A percentile compares a stretch with the other conserved stretches of the same genome.
These are phyloP conservation scores for Synodontis membranacea DNA, from an alignment of 2,113 vertebrate species.

Conservation along the genomic window DNA sequence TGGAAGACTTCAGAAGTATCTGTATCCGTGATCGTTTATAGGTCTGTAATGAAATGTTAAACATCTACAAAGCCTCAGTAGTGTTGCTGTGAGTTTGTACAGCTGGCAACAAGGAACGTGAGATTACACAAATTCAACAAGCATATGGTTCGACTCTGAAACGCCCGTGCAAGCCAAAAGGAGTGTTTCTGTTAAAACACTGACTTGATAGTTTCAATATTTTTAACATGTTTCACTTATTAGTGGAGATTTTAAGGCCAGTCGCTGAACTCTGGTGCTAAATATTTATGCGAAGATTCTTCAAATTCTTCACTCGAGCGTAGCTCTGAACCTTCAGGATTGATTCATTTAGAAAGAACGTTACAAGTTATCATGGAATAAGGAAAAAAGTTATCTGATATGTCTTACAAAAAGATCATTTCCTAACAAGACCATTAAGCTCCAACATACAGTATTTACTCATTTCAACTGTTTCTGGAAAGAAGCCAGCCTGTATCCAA, in stretches of 20 bases:
- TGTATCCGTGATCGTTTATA: not conserved
- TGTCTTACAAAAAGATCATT: not conserved
- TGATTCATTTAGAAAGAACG: not conserved
- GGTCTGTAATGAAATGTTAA: not conserved
- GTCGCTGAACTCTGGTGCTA: not conserved
- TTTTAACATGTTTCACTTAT: not conserved
- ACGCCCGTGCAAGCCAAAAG: not conserved
- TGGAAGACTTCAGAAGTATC: not conserved
- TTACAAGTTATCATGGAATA: not conserved
- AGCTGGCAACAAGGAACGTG: not conserved
- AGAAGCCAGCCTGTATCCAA: not conserved
- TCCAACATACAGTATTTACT: not conserved
- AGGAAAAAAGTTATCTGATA: not conserved
- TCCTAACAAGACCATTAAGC: not conserved
- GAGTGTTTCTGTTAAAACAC: not conserved
- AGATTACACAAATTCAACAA: not conserved
- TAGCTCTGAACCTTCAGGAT: not conserved
- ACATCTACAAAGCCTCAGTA: not conserved
- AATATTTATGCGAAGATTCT: not conserved
- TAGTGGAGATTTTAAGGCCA: not conserved
- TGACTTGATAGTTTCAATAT: not conserved
- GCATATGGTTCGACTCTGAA: not conserved
- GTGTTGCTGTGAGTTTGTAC: not conserved
- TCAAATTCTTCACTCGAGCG: not conserved
- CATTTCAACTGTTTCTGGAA: not conserved